Evolutionary conservation across 2,113 vertebrate species (phyloP).

Genomic region (Leptocoma aspasia): DNA sequence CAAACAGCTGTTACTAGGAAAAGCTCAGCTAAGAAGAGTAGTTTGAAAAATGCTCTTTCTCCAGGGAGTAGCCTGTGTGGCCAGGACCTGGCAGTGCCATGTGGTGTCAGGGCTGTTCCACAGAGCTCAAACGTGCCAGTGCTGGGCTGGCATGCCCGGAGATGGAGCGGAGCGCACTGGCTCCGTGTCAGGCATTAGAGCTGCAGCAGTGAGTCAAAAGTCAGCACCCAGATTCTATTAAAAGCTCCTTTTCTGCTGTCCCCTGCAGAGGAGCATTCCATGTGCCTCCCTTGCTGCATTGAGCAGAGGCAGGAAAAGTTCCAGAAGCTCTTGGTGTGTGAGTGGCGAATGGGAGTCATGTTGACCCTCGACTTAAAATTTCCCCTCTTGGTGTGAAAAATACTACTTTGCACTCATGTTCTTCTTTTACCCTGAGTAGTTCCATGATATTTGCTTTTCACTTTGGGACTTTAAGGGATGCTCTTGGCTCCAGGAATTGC

Average conservation of each 20-base stretch:
- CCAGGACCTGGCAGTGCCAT: background rate
- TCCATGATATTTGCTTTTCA: background rate
- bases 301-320: background rate
- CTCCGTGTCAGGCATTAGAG: background rate
- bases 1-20: background rate
- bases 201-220: constrained; percentile 12
- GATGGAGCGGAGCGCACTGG: background rate
- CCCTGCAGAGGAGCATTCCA: background rate
- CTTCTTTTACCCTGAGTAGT: background rate
- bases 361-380: background rate
- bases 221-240: constrained; percentile 25
- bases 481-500: background rate
- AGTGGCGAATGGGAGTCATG: rapidly evolving
- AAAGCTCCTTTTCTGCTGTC: constrained; percentile 25
- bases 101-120: background rate
- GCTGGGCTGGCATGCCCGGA: background rate
- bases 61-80: background rate
- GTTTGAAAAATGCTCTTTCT: background rate
- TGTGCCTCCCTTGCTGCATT: background rate
- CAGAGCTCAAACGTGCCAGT: background rate
- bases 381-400: background rate
- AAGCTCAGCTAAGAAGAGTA: background rate
- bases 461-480: background rate
- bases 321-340: background rate
- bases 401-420: background rate